Conservation (phyloP, 2,113 vertebrate genomes). For the Serilophus lunatus region DNA sequence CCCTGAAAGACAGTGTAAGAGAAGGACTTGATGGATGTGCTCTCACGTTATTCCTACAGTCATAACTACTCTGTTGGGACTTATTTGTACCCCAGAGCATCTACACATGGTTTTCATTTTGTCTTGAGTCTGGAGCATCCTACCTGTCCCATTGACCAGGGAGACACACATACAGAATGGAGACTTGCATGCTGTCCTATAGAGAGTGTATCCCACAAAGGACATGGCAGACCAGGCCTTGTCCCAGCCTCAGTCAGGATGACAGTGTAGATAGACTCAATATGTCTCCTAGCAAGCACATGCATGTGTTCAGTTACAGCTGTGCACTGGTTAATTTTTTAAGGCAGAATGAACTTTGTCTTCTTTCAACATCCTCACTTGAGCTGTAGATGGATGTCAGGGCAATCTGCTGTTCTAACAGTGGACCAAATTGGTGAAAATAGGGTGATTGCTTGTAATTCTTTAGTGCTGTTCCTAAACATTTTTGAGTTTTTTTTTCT, state of each 20-base stretch:
- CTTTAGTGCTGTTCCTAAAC: neutral
- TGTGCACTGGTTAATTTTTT: neutral
- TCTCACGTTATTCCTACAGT: neutral
- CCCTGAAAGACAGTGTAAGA: neutral
- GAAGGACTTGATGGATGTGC: neutral
- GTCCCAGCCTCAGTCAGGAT: neutral
- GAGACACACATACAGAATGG: neutral
- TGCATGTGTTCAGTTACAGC: fast-evolving
- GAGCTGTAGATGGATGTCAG: neutral
- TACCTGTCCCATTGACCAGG: neutral
- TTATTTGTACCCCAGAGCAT: neutral
- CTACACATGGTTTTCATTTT: neutral
- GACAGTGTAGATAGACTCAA: neutral
- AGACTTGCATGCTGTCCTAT: neutral
- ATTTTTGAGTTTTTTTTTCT: neutral
- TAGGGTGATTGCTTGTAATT: neutral
- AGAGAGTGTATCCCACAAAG: neutral
- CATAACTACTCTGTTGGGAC: neutral
- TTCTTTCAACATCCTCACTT: neutral
- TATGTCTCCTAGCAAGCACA: neutral
- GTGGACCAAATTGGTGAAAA: neutral
- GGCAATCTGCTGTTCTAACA: neutral
- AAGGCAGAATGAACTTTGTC: neutral
- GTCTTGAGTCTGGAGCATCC: neutral
- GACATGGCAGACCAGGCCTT: neutral